Base-by-base conservation (phyloP, 2,888 invertebrate species). In the Nymphalis urticae region DNA sequence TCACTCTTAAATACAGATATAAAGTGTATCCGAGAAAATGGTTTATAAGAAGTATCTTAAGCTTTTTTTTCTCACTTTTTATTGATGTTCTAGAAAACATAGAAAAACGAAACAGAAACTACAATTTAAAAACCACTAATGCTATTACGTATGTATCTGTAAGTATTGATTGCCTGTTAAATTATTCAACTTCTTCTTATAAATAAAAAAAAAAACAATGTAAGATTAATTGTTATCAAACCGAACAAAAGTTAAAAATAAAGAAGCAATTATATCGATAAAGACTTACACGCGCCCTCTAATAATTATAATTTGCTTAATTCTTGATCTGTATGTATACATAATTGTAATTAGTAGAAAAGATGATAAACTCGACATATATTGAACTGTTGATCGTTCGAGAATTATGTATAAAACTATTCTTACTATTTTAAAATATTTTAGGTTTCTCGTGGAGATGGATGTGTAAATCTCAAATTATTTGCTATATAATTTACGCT, bases 161-260 rank as follows among this genome's bases (percentile, higher is more conserved):
- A 32, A 32, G 27, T 32, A 42, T 42, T 42, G 10, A 42, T 42
- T 42, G 8, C 10, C 8, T 13, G 4, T 10, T 42, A 42, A 13
- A 10, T 10, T 42, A 42, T 42, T 42, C 3, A 42, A 13, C 42
- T 4, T 42, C 4, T 42, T 13, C 4, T 10, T 42, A 2, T 42
- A 10, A 42, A n/a, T n/a, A n/a, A 5, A 50, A n/a, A 7, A 2
- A 17, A 17, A 50, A 50, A 19, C 32, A 24, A 56, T 56, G 56
- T 56, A 17, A 56, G 17, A 56, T 56, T 24, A 16, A 24, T 27
- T 21, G 7, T 21, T 24, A 24, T 24, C 32, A 27, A 56, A 17
- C 21, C 24, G 47, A 21, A 19, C 59, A 59, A 27, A 51, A 1
- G n/a, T n/a, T 66, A 60, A 60, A 32, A 60, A 66, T 66, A 60